Conservation (phyloP, 2,113 vertebrate species). For the Corythornis vintsioides region DNA sequence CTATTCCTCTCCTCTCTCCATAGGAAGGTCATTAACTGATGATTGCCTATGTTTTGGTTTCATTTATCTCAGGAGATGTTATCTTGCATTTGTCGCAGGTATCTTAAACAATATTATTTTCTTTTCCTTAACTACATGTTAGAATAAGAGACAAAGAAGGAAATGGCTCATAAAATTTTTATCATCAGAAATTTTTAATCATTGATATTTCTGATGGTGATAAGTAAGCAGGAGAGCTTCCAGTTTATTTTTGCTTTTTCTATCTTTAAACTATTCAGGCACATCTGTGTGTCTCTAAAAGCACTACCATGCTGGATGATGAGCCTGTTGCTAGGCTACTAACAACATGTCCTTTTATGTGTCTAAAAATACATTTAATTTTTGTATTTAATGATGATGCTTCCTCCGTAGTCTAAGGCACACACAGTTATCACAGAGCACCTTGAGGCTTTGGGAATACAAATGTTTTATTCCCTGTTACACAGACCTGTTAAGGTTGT, state of each 20-base stretch:
- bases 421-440: neutral
- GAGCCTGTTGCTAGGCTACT: conserved; percentile 62
- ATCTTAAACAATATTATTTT: neutral
- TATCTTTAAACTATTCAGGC: conserved; percentile 20
- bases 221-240: conserved; percentile 4
- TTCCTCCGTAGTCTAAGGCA: neutral
- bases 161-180: neutral
- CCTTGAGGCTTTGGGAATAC: neutral
- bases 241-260: conserved; percentile 44
- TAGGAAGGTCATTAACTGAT: neutral
- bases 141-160: neutral
- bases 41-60: neutral
- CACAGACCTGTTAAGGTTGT: neutral
- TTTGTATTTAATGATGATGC: conserved; percentile 1
- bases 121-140: neutral
- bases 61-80: neutral
- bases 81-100: neutral
- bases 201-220: neutral
- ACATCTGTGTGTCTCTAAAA: conserved; percentile 45
- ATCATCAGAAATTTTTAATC: neutral
- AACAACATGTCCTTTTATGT: conserved; percentile 1
- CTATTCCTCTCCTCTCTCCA: neutral
- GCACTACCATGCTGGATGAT: neutral
- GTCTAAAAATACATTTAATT: conserved; percentile 57
- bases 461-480: neutral